Evolutionary conservation across 2,797 vertebrate species (phyloP), one percentile per base, ranked within the genome.

Genomic region (Myioborus melanocephalus): DNA sequence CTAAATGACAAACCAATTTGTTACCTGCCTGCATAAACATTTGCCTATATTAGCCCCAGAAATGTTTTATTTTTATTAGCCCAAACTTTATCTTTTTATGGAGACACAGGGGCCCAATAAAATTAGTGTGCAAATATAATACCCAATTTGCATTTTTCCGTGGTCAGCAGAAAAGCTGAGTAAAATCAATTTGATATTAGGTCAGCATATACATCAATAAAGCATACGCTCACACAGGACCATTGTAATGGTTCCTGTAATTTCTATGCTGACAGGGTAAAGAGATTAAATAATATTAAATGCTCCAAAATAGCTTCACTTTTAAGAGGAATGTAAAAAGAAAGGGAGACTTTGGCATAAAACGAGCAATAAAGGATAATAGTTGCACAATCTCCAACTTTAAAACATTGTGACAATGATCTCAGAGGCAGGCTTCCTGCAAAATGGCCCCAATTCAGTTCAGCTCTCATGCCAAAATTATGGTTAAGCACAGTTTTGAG

Each of bases 71-170:
- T 98, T 99, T 99, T 98, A 98, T 98, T 97, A 97, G 98, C 95
- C 97, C 96, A 95, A 96, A 97, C 87, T 97, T 98, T 98, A 97
- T 97, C 97, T 96, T 98, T 98, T 98, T 98, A 97, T 97, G 97
- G 97, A 97, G 96, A 96, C 97, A 90, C 97, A 97, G 96, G 98
- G 96, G 97, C 96, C 96, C 96, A 96, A 98, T 98, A 98, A 98
- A 98, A 98, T 98, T 98, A 98, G 98, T 97, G 98, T 98, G 98
- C 98, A 98, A 98, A 98, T 97, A 97, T 97, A 98, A 98, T 97
- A 98, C 97, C 96, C 98, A 98, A 99, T 99, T 99, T 99, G 98
- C 98, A 99, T 99, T 99, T 98, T 96, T 97, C 98, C 96, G 80
- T 97, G 98, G 98, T 99, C 99, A 99, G 98, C 99, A 99, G 98